Base-by-base conservation (phyloP, 2,888 invertebrate genomes). In the Aphodius granarius region DNA sequence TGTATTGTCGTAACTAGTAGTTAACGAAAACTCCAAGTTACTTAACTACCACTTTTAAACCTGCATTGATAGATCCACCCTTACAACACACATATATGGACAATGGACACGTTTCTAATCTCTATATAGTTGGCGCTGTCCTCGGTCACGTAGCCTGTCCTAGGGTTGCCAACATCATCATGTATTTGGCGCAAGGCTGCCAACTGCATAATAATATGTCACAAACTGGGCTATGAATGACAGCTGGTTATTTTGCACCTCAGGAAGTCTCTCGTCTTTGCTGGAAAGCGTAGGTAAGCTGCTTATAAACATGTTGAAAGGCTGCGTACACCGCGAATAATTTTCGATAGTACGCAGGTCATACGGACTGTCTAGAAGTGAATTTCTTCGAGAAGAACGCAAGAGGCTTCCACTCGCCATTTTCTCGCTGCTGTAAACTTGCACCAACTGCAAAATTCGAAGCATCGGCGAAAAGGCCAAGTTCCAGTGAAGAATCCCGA, bases 361-460 rank as follows among this genome's bases (percentile, higher is more conserved):
- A 66, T 5, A 17, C 21, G 66, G 6, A 17, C 66, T 21, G 6
- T 9, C 19, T 66, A 21, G 21, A 66, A 66, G 66, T 66, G n/a
- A 66, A 21, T n/a, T 17, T 18, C 21, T 66, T 66, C n/a, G 66
- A 66, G 66, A 66, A 66, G 21, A 66, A 66, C 21, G 20, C 18
- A 4, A 66, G 18, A n/a, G 66, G 66, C 5, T 66, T 21, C 66
- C 66, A 66, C 5, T n/a, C n/a, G 66, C 21, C 19, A 5, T n/a
- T 21, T n/a, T 20, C 21, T 66, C 66, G 66, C 5, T 66, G 71
- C 15, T 23, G 71, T 5, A 23, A 16, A 20, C 22, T 23, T 71
- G 5, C 71, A 4, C 71, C 21, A 71, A 71, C 23, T 4, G 71
- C 21, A 15, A 71, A 16, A 71, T 71, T 23, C 9, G 16, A 22